Percentiles rank a stretch among this genome's conserved stretches.
Evolutionary conservation across 1,140 invertebrate genomes (phyloP).

Genomic region (Bemisia tabaci): DNA sequence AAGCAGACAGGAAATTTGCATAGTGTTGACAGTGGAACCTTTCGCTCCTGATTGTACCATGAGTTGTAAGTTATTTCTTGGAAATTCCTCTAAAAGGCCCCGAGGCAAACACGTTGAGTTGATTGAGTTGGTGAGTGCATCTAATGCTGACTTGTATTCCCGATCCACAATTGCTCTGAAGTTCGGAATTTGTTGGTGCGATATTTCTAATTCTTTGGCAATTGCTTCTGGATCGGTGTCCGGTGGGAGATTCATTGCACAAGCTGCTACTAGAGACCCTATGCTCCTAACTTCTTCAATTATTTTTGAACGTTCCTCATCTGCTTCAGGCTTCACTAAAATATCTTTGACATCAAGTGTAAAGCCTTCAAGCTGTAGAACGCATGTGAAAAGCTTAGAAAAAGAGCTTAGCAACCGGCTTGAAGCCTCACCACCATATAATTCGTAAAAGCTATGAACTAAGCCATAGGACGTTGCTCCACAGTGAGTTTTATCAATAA

Average conservation of each 20-base stretch:
- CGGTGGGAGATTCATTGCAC: slow-evolving; percentile 51
- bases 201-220: slow-evolving; percentile 50
- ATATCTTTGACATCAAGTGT: slow-evolving; percentile 93
- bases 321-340: slow-evolving; percentile 55
- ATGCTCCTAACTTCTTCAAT: slow-evolving; percentile 50
- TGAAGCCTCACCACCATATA: slow-evolving; percentile 82
- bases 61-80: slow-evolving; percentile 88
- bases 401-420: slow-evolving; percentile 72
- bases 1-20: slow-evolving; percentile 92
- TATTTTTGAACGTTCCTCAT: slow-evolving; percentile 53
- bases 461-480: slow-evolving; percentile 89
- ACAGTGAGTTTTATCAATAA: slow-evolving; percentile 96
- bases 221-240: slow-evolving; percentile 38
- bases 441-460: slow-evolving; percentile 82
- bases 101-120: slow-evolving; percentile 65
- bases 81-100: slow-evolving; percentile 76
- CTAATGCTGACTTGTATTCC: slow-evolving; percentile 69
- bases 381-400: slow-evolving; percentile 81
- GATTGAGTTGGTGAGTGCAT: slow-evolving; percentile 78
- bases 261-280: slow-evolving; percentile 41
- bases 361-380: slow-evolving; percentile 80
- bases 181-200: slow-evolving; percentile 56
- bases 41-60: slow-evolving; percentile 99
- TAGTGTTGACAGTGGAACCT: slow-evolving; percentile 88
- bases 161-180: slow-evolving; percentile 68